phyloP scores from a whole-genome alignment of 2,888 invertebrate genomes.

The Aricia artaxerxes region DNA sequence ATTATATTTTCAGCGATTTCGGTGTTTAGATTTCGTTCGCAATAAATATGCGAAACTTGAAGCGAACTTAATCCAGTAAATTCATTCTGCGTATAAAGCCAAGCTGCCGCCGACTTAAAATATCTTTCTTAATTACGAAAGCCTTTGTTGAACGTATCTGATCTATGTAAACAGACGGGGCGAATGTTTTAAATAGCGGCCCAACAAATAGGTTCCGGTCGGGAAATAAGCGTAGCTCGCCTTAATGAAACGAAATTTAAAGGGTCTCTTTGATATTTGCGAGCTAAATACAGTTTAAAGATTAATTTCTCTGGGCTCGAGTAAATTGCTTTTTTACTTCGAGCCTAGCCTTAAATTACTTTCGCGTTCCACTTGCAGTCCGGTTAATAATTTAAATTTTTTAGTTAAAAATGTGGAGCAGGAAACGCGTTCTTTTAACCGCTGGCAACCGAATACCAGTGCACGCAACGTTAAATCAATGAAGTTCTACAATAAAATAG shows the following conservation, averaged over 20 bases:
- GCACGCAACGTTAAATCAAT: neutral
- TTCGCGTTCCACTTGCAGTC: conserved; percentile 1
- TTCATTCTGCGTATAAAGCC: conserved; percentile 77
- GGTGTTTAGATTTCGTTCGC: conserved; percentile 42
- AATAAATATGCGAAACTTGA: conserved; percentile 59
- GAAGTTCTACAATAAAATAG: neutral
- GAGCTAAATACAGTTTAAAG: conserved; percentile 18
- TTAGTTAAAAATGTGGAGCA: neutral
- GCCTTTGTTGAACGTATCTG: conserved; percentile 81
- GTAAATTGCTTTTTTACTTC: conserved; percentile 8
- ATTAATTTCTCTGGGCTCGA: conserved; percentile 17
- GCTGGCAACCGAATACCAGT: neutral
- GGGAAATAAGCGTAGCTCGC: conserved; percentile 69
- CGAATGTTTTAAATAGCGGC: conserved; percentile 78
- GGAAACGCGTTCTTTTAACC: neutral
- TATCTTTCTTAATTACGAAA: conserved; percentile 81
- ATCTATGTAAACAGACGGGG: conserved; percentile 79
- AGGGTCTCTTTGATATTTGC: conserved; percentile 50
- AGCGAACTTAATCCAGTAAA: conserved; percentile 74
- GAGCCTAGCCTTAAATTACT: conserved; percentile 10
- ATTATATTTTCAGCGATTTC: conserved; percentile 37
- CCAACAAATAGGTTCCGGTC: conserved; percentile 77
- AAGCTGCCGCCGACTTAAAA: conserved; percentile 79
- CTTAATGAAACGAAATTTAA: conserved; percentile 69
- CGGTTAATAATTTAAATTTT: neutral